These are phyloP conservation scores for Spinus pinus DNA, from an alignment of 2,797 vertebrate species.

Conservation along the genomic window DNA sequence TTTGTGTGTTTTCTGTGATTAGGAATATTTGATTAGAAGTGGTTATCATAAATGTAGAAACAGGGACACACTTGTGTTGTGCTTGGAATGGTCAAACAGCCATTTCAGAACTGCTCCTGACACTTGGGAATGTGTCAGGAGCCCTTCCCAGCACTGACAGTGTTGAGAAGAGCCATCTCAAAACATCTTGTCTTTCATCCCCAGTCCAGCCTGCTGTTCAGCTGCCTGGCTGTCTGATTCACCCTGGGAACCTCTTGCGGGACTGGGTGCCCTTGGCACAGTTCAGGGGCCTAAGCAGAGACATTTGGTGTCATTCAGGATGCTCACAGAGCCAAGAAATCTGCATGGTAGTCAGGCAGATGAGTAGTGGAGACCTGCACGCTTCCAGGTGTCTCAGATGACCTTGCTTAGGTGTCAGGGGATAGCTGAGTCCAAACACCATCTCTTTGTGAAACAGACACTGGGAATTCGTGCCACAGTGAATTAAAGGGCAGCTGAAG, in stretches of 20 bases:
- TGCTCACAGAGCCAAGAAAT: neutral
- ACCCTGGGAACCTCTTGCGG: neutral
- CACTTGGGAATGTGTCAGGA: neutral
- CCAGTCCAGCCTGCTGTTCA: neutral
- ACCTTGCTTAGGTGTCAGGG: too few relatives aligned
- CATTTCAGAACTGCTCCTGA: neutral
- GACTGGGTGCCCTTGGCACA: too few relatives aligned
- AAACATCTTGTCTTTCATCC: neutral
- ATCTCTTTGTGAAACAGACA: neutral
- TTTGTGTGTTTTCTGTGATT: neutral
- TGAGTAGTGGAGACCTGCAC: accelerated
- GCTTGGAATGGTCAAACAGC: neutral
- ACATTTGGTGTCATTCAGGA: neutral
- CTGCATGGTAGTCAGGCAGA: neutral
- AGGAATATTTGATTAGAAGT: neutral
- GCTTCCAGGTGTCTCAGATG: neutral
- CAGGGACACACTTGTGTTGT: accelerated
- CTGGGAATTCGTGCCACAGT: neutral
- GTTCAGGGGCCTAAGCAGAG: neutral
- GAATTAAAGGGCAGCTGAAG: neutral
- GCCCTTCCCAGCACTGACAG: neutral
- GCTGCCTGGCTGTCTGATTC: neutral
- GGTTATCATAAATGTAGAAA: neutral
- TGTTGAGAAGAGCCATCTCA: neutral
- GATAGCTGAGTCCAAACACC: neutral